Conservation (phyloP, 2,113 vertebrate genomes). For the Chloropsis hardwickii region DNA sequence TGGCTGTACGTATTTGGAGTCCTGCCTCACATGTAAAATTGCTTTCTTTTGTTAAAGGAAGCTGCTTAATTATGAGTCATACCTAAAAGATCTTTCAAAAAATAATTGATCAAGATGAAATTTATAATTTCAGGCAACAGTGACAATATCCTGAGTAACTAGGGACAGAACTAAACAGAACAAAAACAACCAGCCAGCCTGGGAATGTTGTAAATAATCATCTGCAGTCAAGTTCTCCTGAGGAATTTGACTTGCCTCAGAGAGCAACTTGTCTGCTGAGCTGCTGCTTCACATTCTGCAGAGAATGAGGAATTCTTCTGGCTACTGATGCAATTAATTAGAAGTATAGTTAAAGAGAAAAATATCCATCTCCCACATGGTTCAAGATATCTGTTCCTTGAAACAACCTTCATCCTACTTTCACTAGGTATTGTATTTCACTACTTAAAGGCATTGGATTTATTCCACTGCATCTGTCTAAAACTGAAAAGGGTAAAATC, state of each 20-base stretch:
- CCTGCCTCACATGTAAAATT: background rate
- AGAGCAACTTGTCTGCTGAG: background rate
- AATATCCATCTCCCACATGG: background rate
- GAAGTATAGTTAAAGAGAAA: slow-evolving; percentile 4
- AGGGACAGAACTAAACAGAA: background rate
- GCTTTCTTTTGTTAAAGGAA: background rate
- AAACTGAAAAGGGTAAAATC: slow-evolving; percentile 27
- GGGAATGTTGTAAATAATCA: background rate
- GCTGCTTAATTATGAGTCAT: background rate
- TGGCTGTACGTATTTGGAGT: background rate
- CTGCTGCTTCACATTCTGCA: background rate
- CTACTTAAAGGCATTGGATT: background rate
- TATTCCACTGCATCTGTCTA: background rate
- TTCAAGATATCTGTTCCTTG: background rate
- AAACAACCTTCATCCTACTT: background rate
- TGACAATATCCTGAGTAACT: background rate
- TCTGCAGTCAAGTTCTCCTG: background rate
- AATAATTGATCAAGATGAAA: background rate
- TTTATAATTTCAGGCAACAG: background rate
- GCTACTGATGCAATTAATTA: slow-evolving; percentile 28
- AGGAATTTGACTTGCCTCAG: background rate
- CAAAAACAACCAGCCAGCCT: background rate
- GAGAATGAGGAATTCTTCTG: background rate
- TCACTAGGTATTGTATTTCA: background rate
- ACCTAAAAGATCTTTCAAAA: background rate